Base-by-base conservation (phyloP, 2,113 vertebrate genomes). In the Calidris pugnax region DNA sequence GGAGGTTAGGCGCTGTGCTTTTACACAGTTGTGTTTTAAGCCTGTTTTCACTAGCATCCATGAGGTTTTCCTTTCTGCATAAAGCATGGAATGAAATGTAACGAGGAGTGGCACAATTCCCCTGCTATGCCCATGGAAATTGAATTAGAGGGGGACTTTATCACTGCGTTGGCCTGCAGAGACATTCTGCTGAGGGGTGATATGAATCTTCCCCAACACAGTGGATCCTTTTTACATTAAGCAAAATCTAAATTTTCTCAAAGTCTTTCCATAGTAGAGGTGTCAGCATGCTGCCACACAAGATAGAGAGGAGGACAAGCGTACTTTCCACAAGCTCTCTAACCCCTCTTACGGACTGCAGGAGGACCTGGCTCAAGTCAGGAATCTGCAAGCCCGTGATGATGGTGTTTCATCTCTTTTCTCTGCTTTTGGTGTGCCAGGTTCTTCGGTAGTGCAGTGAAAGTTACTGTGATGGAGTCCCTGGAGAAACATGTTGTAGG, bases 31-130 rank as follows among this genome's bases (percentile, higher is more conserved):
- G 8, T 75, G 27, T 85, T 91, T 69, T 79, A 66, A 82, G 22
- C 45, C 57, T 91, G 22, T 55, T 91, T 79, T 76, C 0, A 0
- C n/a, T 68, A 73, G 20, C 35, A 33, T 78, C 37, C 2, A 0
- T 64, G 24, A 0, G 1, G 9, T 63, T 81, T 87, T 71, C 35
- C 48, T 35, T 63, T 87, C 57, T 62, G 35, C 15, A 9, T 26
- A 60, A 90, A 45, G 30, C 50, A 80, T 68, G 19, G 24, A 50
- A 35, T 59, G 72, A 84, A 72, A 67, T 72, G 45, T 76, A 57
- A 33, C 0, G 2, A 66, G n/a, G 19, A 33, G n/a, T 53, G 55
- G 35, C 79, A 50, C 21, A 22, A 59, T 87, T 83, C 50, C 63
- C 3, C 12, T 56, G 24, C 57, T 85, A 11, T 2, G 1, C 14